phyloP scores from a whole-genome alignment of 2,797 vertebrate species.

The Melanogrammus aeglefinus region DNA sequence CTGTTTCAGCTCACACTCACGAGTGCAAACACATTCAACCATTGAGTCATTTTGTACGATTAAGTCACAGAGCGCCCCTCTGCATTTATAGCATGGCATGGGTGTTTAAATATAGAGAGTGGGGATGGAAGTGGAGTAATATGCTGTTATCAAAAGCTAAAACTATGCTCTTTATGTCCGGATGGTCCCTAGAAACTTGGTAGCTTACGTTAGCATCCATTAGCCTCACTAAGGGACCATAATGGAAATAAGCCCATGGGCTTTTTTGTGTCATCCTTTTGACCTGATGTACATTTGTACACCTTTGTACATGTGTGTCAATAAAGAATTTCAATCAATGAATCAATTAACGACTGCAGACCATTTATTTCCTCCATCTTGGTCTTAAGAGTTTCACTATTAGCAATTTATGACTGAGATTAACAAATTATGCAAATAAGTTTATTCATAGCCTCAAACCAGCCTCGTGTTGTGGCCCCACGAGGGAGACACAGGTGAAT shows the following conservation, averaged over 20 bases:
- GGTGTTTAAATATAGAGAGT: neutral
- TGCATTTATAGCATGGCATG: neutral
- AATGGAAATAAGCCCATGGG: too few relatives aligned
- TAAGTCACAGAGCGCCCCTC: too few relatives aligned
- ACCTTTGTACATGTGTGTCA: too few relatives aligned
- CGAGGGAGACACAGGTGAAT: neutral
- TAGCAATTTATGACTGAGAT: neutral
- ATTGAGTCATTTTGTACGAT: neutral
- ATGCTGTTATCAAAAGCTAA: neutral
- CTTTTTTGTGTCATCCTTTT: too few relatives aligned
- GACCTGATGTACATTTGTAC: too few relatives aligned
- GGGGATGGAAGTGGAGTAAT: neutral
- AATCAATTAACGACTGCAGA: neutral
- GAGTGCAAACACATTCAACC: neutral
- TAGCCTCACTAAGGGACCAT: too few relatives aligned
- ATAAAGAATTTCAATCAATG: too few relatives aligned
- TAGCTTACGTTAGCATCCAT: neutral
- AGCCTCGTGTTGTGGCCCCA: neutral
- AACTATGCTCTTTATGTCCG: neutral
- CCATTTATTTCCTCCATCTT: neutral
- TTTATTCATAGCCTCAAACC: neutral
- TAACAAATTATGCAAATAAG: neutral
- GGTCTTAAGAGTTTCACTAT: neutral
- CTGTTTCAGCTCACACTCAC: neutral
- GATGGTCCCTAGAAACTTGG: neutral